Percentiles rank a stretch among this genome's conserved stretches.
These are phyloP conservation scores for Morus bassanus DNA, from an alignment of 2,797 vertebrate species.

Conservation along the genomic window DNA sequence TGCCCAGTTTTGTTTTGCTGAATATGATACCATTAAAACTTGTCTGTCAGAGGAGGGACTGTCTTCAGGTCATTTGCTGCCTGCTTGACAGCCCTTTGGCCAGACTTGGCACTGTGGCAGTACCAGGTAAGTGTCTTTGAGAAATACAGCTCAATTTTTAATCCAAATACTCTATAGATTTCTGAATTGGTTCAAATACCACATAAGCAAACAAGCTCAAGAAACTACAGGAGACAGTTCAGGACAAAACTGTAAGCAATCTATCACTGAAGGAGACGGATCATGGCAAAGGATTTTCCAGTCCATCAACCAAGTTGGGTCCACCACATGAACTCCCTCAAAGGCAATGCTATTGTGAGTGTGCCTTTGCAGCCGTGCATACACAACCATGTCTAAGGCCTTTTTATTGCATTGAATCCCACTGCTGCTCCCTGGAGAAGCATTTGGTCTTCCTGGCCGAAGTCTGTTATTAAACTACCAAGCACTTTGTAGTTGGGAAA, in stretches of 20 bases:
- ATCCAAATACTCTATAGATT: neutral
- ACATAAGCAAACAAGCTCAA: neutral
- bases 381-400: accelerated
- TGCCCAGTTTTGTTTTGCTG: neutral
- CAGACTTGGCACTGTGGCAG: neutral
- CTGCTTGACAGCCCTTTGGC: neutral
- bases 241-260: neutral
- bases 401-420: neutral
- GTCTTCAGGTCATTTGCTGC: neutral
- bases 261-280: neutral
- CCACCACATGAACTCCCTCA: neutral
- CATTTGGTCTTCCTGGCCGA: neutral
- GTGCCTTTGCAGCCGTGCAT: neutral
- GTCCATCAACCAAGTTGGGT: neutral
- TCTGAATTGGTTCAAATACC: neutral
- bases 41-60: neutral
- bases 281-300: neutral
- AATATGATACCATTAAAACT: neutral
- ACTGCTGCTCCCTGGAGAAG: neutral
- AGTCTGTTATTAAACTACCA: neutral
- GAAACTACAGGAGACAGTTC: neutral
- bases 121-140: neutral
- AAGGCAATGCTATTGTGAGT: neutral
- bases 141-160: neutral
- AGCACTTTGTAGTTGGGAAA: neutral